Evolutionary conservation across 2,113 vertebrate species (phyloP).

Genomic region (Ceuthmochares aereus): DNA sequence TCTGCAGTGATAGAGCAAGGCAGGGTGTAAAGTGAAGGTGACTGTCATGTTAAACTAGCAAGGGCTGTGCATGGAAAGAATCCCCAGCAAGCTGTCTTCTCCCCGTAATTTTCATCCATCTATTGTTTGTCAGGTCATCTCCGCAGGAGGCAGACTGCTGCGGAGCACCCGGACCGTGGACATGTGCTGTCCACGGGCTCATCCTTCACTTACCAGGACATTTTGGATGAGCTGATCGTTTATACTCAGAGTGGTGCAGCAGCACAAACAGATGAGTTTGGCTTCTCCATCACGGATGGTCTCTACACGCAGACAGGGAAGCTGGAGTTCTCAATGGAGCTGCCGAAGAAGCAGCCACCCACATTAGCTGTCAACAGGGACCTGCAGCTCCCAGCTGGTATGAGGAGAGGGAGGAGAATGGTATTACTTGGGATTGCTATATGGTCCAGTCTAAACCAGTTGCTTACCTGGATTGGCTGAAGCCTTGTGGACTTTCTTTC

Average conservation of each 20-base stretch:
- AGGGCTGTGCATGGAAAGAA: too few relatives aligned
- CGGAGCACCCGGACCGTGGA: conserved; percentile 82
- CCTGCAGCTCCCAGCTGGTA: conserved; percentile 90
- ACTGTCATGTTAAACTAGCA: not conserved
- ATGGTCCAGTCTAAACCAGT: not conserved
- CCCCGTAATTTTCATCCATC: not conserved
- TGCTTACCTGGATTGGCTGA: not conserved
- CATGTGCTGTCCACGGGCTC: conserved; percentile 82
- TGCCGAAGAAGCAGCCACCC: conserved; percentile 72
- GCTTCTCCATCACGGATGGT: conserved; percentile 89
- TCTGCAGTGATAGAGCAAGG: not conserved
- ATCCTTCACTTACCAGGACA: conserved; percentile 93
- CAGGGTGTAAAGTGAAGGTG: not conserved
- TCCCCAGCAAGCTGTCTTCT: not conserved
- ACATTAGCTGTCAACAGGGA: conserved; percentile 82
- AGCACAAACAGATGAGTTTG: conserved; percentile 80
- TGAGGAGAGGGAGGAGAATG: not conserved
- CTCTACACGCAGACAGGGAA: conserved; percentile 77
- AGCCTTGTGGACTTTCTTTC: not conserved
- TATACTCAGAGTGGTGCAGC: conserved; percentile 77
- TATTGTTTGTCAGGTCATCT: conserved; percentile 80
- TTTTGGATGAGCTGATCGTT: conserved; percentile 86
- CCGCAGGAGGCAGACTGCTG: conserved; percentile 78
- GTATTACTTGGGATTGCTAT: not conserved
- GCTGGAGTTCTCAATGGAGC: conserved; percentile 84